Percentiles rank a stretch among this genome's conserved stretches.
phyloP scores from a whole-genome alignment of 2,113 vertebrate species.

The Shinisaurus crocodilurus region DNA sequence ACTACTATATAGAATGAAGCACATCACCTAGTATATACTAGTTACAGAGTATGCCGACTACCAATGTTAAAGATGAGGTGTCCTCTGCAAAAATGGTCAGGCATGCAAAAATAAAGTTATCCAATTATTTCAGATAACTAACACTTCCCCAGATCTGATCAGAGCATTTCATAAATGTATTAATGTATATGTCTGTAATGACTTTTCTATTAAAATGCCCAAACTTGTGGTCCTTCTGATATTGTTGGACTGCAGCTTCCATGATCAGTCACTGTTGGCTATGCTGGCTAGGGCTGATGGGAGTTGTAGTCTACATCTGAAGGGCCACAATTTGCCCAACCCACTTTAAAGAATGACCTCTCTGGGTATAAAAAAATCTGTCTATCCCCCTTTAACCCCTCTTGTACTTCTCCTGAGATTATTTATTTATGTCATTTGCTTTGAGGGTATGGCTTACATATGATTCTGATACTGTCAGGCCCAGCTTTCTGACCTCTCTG shows the following conservation, averaged over 20 bases:
- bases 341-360: too few relatives aligned
- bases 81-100: background rate
- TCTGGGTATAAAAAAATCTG: too few relatives aligned
- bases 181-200: background rate
- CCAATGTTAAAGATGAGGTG: background rate
- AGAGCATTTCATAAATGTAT: background rate
- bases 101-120: background rate
- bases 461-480: background rate
- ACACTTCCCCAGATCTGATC: background rate
- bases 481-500: too few relatives aligned
- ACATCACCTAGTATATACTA: background rate
- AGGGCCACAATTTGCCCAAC: too few relatives aligned
- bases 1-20: background rate
- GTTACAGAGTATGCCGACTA: background rate
- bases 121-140: background rate
- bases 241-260: too few relatives aligned
- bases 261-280: too few relatives aligned
- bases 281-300: too few relatives aligned
- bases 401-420: too few relatives aligned
- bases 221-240: too few relatives aligned
- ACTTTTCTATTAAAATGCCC: background rate
- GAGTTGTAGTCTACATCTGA: too few relatives aligned
- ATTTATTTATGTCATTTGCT: background rate
- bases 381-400: background rate
- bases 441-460: background rate